Evolutionary conservation across 2,113 vertebrate genomes (phyloP).

Genomic region (Barnardius zonarius): DNA sequence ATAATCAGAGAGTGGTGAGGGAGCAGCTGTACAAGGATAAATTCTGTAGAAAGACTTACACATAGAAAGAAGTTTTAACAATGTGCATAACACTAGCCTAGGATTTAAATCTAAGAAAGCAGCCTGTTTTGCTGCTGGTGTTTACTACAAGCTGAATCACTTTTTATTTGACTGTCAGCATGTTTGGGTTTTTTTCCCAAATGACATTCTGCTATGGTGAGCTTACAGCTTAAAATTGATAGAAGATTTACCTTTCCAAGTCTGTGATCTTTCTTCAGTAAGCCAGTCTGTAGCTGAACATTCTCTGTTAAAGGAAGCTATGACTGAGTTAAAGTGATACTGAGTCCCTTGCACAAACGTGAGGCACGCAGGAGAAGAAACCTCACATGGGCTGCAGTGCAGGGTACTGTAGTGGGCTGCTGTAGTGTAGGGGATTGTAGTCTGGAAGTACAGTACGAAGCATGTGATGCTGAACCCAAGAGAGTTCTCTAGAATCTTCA

Average conservation of each 20-base stretch:
- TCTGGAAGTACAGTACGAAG: neutral
- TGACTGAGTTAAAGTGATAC: neutral
- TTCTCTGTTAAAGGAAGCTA: neutral
- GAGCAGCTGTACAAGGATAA: neutral
- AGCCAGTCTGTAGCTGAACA: neutral
- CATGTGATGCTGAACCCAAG: neutral
- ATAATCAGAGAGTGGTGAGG: neutral
- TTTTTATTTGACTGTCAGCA: neutral
- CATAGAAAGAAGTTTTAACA: neutral
- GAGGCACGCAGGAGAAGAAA: neutral
- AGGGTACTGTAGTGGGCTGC: neutral
- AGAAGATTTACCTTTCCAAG: neutral
- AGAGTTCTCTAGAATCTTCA: neutral
- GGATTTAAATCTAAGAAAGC: neutral
- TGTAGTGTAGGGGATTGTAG: neutral
- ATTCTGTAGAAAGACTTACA: neutral
- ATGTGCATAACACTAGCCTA: neutral
- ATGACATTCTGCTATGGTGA: neutral
- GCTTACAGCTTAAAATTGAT: neutral
- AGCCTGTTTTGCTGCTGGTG: neutral
- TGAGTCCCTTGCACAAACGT: neutral
- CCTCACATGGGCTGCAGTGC: fast-evolving
- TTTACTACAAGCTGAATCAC: neutral
- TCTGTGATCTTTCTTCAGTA: neutral
- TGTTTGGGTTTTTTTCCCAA: neutral